Base-by-base conservation (phyloP, 2,888 invertebrate species). In the Salticus scenicus region DNA sequence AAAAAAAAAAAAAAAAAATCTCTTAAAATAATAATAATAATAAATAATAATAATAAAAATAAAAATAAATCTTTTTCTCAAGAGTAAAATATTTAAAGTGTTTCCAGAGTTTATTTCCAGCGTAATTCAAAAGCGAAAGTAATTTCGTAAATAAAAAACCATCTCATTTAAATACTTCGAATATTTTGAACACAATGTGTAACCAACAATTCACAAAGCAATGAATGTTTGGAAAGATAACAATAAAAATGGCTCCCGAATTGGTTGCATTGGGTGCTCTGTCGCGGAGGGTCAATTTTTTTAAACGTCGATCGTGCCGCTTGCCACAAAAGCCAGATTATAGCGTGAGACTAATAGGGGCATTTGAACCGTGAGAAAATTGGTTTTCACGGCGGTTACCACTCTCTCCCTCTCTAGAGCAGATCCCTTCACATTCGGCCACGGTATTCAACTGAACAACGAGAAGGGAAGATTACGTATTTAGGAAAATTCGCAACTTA, bases 281-380 rank as follows among this genome's bases (percentile, higher is more conserved):
- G 17, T 20, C 20, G 17, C 10, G 20, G 7, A 37, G 67, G 67
- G 67, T 31, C 33, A 31, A 31, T 33, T 37, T 67, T 67, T 67
- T 70, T 37, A 73, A 69, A 17, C 57, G 57, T 57, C 51, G 77
- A 72, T 72, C 83, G 83, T 84, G 83, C 83, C 71, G 42, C 27
- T 67, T 30, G 67, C 83, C 72, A 84, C 83, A 84, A 84, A 84
- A 77, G 83, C 73, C 77, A 84, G 83, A 84, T 84, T 84, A 84
- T 33, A 77, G 73, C 77, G 42, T 67, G 69, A 78, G 73, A 77
- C 83, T 84, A 84, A 84, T 84, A 84, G 83, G 76, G 66, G 69
- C 57, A 69, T 77, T 84, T 84, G 67, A 84, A 84, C 67, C 83
- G 83, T 84, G 83, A 84, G 83, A 84, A 84, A 84, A 84, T 84